Evolutionary conservation across 2,113 vertebrate species (phyloP), one percentile per base, ranked within the genome.

Genomic region (Haplochromis vanheusdeni): DNA sequence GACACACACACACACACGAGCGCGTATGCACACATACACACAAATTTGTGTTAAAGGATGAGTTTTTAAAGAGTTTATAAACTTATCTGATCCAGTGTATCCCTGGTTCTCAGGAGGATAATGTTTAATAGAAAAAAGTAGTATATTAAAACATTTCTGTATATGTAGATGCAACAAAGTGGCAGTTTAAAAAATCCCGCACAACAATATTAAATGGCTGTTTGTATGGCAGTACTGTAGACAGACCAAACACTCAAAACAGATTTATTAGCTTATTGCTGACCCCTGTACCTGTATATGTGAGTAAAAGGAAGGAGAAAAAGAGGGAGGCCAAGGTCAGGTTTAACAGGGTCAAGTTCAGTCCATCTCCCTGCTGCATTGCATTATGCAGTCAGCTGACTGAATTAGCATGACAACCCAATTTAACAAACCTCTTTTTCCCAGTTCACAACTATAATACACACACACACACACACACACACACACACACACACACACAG

Each of bases 261-360:
- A 93, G 93, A 96, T 96, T 95, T 96, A 96, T 93, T 91, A 92
- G 84, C 91, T 92, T 96, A 93, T 95, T 93, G 88, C 82, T 80
- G 94, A 95, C 93, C 93, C 87, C 86, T 93, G 89, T 84, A 87
- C 90, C 75, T 81, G 49, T 85, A 87, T 82, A 82, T 94, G 87
- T 92, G 88, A 88, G 86, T 54, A 91, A 87, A 81, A 79, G 85
- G 51, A 85, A 88, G 55, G 26, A 85, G 88, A 81, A 75, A 81
- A 58, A 82, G 83, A 70, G 75, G 80, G 84, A 91, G 95, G 94
- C 92, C 96, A 96, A 96, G 96, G 96, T 96, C 94, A 96, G 90
- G 92, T 96, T 95, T 94, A 96, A 95, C 95, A 92, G 93, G 96
- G 96, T 96, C 96, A 96, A 96, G 96, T 96, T 96, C 94, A 96